Base-by-base conservation (phyloP, 2,888 invertebrate species). In the Tipula confusa region DNA sequence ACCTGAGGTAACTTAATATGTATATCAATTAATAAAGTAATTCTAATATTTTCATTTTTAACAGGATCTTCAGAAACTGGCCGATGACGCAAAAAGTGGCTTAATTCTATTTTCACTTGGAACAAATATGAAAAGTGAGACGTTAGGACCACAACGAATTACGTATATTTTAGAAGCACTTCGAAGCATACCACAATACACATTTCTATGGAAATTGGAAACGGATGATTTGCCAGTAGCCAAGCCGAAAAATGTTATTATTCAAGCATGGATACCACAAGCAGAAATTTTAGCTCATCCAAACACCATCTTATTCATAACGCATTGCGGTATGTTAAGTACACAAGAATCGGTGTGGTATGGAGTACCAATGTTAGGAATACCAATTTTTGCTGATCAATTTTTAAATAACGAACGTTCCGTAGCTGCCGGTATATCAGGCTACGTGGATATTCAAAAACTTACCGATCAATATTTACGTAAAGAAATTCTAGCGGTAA, bases 191-290 rank as follows among this genome's bases (percentile, higher is more conserved):
- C 85, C 86, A 0, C 86, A 88, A 1, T 88, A 88, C 84, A 86
- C 88, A 9, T 89, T 90, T 28, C 82, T 90, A 3, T 90, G 89
- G 89, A 90, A 89, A 85, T 87, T 87, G 36, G 87, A 87, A 64
- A 85, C 85, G 7, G 36, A 36, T 6, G 24, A 28, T 38, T 82
- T 82, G 11, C 36, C 24, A 18, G 11, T 9, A 1, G 86, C 88
- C 5, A 85, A 88, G 28, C 89, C 91, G 0, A 84, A 86, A 5
- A 92, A 92, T 86, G 87, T 92, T 0, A 86, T 89, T 85, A 85
- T 90, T 1, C 87, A 86, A 82, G 88, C 89, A 28, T 92, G 91
- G 91, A 84, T 91, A 36, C 91, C 92, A 0, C 92, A 92, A 85
- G 89, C 88, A 83, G 91, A 91, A 85, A 87, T 92, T 83, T 86